Evolutionary conservation across 1,140 invertebrate species (phyloP).

Genomic region (Camponotus floridanus): DNA sequence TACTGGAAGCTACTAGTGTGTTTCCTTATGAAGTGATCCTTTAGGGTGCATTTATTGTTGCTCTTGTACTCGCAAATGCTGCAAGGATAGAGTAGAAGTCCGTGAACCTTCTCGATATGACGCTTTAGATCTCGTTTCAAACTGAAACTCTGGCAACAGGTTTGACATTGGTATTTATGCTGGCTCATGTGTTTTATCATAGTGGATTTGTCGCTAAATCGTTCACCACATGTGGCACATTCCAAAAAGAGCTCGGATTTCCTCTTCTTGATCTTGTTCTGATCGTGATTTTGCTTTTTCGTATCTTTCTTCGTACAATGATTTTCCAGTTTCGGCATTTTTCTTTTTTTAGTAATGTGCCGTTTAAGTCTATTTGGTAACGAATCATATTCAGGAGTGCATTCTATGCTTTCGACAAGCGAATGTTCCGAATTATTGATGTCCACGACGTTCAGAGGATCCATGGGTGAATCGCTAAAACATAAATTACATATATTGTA

Average conservation of each 20-base stretch:
- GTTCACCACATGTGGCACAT: conserved; percentile 56
- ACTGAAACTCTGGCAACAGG: conserved; percentile 70
- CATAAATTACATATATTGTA: conserved; percentile 37
- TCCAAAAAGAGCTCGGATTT: neutral
- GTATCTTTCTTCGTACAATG: neutral
- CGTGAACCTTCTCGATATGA: conserved; percentile 82
- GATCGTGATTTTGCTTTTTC: neutral
- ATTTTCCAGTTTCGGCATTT: neutral
- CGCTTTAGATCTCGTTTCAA: conserved; percentile 66
- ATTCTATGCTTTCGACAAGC: conserved; percentile 24
- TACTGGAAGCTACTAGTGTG: conserved; percentile 76
- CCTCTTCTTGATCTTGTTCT: neutral
- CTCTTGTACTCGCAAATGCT: conserved; percentile 83
- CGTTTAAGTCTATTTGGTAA: neutral
- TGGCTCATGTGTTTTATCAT: conserved; percentile 80
- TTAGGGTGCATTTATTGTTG: conserved; percentile 83
- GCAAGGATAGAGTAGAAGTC: conserved; percentile 66
- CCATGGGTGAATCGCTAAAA: conserved; percentile 60
- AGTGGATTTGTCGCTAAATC: conserved; percentile 84
- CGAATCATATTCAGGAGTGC: neutral
- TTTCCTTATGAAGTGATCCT: conserved; percentile 85
- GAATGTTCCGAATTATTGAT: neutral
- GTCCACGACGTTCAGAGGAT: conserved; percentile 49
- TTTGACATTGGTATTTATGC: conserved; percentile 75
- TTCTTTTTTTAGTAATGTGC: conserved; percentile 7